Conservation (phyloP, 1,140 invertebrate genomes). For the Drosophila mayri region DNA sequence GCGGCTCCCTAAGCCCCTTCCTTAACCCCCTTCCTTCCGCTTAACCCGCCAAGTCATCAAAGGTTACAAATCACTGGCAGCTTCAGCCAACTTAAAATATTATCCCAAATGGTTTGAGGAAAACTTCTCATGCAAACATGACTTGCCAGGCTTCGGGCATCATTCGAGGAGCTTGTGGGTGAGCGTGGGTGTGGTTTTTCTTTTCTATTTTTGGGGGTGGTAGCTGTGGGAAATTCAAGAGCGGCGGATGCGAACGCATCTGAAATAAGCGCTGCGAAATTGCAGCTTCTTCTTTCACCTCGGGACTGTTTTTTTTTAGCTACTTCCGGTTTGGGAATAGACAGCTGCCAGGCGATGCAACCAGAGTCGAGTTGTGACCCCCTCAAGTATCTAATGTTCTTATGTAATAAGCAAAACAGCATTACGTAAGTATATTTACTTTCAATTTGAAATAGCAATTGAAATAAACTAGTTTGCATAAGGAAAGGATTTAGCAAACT, state of each 20-base stretch:
- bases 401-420: conserved; percentile 7
- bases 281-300: conserved; percentile 65
- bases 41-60: conserved; percentile 55
- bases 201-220: too few species aligned
- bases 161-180: neutral
- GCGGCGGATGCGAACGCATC: conserved; percentile 42
- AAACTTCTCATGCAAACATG: conserved; percentile 79
- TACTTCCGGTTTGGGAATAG: conserved; percentile 52
- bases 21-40: neutral
- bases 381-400: conserved; percentile 6
- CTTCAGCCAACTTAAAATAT: conserved; percentile 63
- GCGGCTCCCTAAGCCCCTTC: neutral
- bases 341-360: conserved; percentile 32
- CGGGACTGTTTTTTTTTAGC: conserved; percentile 17
- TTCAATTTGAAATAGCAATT: neutral
- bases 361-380: neutral
- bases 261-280: conserved; percentile 60
- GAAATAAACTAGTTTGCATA: neutral
- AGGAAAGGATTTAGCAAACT: neutral
- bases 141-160: conserved; percentile 59
- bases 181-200: neutral
- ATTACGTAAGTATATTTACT: conserved; percentile 8
- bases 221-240: conserved; percentile 30
- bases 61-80: conserved; percentile 51
- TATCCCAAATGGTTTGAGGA: conserved; percentile 44